Conservation (phyloP, 2,113 vertebrate species). For the Saguinus midas region DNA sequence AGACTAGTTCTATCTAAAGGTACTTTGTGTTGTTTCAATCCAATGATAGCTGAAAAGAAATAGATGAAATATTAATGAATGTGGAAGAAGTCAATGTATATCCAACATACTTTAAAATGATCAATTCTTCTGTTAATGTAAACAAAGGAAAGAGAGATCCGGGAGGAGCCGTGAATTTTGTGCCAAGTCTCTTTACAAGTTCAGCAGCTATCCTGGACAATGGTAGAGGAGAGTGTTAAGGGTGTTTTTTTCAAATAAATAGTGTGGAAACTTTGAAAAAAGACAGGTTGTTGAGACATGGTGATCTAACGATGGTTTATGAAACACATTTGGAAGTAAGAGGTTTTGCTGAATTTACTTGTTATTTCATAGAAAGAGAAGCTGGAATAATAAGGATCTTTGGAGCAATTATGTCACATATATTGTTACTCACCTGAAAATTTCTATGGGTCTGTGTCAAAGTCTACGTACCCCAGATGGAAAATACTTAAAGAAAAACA, state of each 20-base stretch:
- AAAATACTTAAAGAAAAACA: neutral
- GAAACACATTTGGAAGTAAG: neutral
- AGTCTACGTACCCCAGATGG: neutral
- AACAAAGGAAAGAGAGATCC: neutral
- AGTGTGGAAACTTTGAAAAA: neutral
- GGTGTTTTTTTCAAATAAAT: neutral
- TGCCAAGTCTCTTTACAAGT: neutral
- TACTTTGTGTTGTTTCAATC: neutral
- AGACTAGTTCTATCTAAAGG: neutral
- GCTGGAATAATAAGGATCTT: neutral
- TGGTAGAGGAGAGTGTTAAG: neutral
- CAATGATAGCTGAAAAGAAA: neutral
- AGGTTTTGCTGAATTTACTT: neutral
- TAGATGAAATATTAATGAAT: neutral
- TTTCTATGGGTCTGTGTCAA: neutral
- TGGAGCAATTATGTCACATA: neutral
- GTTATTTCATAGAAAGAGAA: neutral
- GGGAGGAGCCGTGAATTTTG: neutral
- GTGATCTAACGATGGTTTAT: neutral
- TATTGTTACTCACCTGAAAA: neutral
- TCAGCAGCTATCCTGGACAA: neutral
- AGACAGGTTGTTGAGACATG: neutral
- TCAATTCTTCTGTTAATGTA: neutral
- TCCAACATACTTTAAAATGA: neutral
- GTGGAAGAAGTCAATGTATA: neutral